A percentile compares a stretch with the other conserved stretches of the same genome.
These are phyloP conservation scores for Pitta sordida DNA, from an alignment of 2,113 vertebrate genomes.

Conservation along the genomic window DNA sequence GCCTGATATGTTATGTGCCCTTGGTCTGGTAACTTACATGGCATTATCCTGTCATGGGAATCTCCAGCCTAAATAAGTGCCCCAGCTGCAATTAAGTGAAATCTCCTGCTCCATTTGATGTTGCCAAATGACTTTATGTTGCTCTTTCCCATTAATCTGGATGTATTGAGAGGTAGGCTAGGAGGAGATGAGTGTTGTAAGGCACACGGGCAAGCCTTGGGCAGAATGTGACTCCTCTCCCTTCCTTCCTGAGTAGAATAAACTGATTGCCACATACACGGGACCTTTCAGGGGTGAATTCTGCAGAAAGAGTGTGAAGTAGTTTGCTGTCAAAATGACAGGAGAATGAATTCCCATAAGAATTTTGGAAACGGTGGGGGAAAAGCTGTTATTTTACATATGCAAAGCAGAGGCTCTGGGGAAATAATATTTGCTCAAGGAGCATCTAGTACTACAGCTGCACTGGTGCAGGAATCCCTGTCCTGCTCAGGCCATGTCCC, in stretches of 20 bases:
- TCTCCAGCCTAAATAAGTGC: neutral
- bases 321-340: neutral
- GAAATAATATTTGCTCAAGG: neutral
- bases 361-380: neutral
- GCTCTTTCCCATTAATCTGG: neutral
- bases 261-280: neutral
- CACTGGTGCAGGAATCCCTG: neutral
- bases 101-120: neutral
- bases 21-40: neutral
- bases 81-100: neutral
- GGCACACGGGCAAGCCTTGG: accelerated
- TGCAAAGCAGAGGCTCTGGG: neutral
- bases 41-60: neutral
- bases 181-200: neutral
- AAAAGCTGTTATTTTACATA: neutral
- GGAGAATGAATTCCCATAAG: neutral
- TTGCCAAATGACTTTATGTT: neutral
- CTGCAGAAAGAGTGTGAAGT: neutral
- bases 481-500: accelerated
- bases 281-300: neutral
- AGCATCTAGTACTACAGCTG: accelerated
- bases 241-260: neutral
- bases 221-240: neutral
- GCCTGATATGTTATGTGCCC: neutral
- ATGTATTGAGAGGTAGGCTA: neutral